Conservation (phyloP, 2,888 invertebrate species). For the Philereme vetulata region DNA sequence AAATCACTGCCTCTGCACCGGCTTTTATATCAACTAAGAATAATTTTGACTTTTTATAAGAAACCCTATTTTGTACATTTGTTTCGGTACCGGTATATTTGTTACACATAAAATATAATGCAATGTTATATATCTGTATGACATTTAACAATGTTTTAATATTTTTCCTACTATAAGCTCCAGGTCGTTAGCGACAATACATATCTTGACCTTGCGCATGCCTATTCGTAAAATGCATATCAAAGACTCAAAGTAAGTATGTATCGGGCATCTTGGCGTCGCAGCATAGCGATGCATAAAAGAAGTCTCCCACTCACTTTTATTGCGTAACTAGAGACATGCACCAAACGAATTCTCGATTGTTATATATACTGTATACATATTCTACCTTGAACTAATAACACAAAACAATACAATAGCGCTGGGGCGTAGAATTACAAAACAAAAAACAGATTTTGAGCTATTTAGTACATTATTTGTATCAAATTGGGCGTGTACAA, state of each 20-base stretch:
- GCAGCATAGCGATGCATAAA: conserved; percentile 45
- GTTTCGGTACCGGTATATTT: conserved; percentile 11
- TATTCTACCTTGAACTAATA: neutral
- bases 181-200: too few relatives aligned
- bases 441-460: conserved; percentile 6
- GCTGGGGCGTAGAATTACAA: neutral
- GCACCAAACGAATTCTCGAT: neutral
- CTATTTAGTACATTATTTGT: conserved; percentile 15
- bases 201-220: too few relatives aligned
- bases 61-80: conserved; percentile 18
- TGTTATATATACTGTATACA: neutral
- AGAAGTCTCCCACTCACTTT: conserved; percentile 57
- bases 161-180: too few relatives aligned
- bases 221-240: conserved; percentile 40
- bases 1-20: conserved; percentile 38
- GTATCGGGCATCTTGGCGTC: conserved; percentile 35
- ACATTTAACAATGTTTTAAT: neutral
- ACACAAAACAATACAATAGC: neutral
- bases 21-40: conserved; percentile 1
- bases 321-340: neutral
- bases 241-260: conserved; percentile 31
- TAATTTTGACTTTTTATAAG: conserved; percentile 5
- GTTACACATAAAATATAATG: neutral
- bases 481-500: conserved; percentile 24
- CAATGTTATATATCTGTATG: neutral